These are phyloP conservation scores for Syngnathus acus DNA, from an alignment of 2,797 vertebrate species.

Conservation along the genomic window DNA sequence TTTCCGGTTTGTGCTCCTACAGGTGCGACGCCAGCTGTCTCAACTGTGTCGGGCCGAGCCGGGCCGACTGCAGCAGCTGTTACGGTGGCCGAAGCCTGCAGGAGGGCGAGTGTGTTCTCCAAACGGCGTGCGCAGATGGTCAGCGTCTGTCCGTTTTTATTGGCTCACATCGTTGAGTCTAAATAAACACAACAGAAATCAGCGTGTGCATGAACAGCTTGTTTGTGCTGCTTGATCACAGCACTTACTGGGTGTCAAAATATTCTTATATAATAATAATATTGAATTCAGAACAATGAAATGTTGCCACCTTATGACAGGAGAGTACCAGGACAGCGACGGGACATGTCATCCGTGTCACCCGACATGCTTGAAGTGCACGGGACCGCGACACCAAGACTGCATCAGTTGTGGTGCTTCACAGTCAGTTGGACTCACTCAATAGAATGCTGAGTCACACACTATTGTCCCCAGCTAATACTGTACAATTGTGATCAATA, in stretches of 20 bases:
- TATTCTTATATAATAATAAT: no score
- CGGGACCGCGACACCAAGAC: slow-evolving; percentile 68
- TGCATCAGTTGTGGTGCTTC: slow-evolving; percentile 75
- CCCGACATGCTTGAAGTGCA: slow-evolving; percentile 78
- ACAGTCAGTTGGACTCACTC: slow-evolving; percentile 60
- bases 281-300: no score
- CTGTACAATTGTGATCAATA: background rate
- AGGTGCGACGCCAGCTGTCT: slow-evolving; percentile 91
- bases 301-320: slow-evolving; percentile 46
- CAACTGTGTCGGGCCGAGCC: slow-evolving; percentile 80
- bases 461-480: slow-evolving; percentile 4
- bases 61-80: slow-evolving; percentile 85
- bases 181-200: slow-evolving; percentile 7
- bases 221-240: background rate
- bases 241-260: background rate
- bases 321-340: slow-evolving; percentile 71
- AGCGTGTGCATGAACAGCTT: background rate
- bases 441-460: background rate
- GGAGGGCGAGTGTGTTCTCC: slow-evolving; percentile 78
- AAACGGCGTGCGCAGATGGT: slow-evolving; percentile 86
- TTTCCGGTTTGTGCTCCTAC: slow-evolving; percentile 23
- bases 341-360: slow-evolving; percentile 76
- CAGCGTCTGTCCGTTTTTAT: slow-evolving; percentile 46
- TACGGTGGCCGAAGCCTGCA: slow-evolving; percentile 80
- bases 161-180: slow-evolving; percentile 7